A percentile compares a stretch with the other conserved stretches of the same genome.
Conservation (phyloP, 1,140 invertebrate genomes). For the Phymorhynchus buccinoides region DNA sequence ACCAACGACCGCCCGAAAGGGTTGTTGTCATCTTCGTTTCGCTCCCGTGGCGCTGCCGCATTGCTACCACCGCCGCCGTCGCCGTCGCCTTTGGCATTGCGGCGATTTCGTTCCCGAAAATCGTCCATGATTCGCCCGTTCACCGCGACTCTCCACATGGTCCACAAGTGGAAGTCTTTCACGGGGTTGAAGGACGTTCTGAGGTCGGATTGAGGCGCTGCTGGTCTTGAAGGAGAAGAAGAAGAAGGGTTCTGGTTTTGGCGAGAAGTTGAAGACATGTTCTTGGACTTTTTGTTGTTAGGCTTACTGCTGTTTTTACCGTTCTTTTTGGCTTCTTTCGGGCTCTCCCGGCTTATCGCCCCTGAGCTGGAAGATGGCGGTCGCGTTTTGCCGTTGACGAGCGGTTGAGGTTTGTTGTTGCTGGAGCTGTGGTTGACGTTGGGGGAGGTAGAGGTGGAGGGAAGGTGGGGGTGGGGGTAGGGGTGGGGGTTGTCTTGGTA, state of each 20-base stretch:
- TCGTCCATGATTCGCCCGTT: conserved; percentile 50
- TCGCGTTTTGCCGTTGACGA: not conserved
- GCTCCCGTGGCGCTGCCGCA: not conserved
- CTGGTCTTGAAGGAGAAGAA: too few relatives aligned
- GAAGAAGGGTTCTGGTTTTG: too few relatives aligned
- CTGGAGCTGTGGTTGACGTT: too few relatives aligned
- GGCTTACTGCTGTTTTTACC: not conserved
- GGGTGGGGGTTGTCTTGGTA: not conserved
- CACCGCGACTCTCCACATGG: conserved; percentile 52
- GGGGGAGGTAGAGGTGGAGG: too few relatives aligned
- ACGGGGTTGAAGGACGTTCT: conserved; percentile 50
- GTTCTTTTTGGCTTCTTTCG: not conserved
- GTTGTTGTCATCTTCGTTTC: too few relatives aligned
- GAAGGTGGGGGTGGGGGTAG: not conserved
- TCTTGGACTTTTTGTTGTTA: not conserved
- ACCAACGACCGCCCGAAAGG: conserved; percentile 40
- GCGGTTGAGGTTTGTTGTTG: too few relatives aligned
- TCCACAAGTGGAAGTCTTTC: conserved; percentile 52
- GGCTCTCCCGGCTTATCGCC: not conserved
- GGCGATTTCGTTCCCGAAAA: conserved; percentile 17
- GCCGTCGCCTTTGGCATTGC: not conserved
- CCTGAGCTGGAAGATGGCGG: not conserved
- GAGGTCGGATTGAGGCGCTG: conserved; percentile 23
- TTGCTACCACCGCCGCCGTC: not conserved
- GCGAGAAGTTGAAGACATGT: not conserved